phyloP scores from a whole-genome alignment of 2,797 vertebrate species.

The Trematomus bernacchii region DNA sequence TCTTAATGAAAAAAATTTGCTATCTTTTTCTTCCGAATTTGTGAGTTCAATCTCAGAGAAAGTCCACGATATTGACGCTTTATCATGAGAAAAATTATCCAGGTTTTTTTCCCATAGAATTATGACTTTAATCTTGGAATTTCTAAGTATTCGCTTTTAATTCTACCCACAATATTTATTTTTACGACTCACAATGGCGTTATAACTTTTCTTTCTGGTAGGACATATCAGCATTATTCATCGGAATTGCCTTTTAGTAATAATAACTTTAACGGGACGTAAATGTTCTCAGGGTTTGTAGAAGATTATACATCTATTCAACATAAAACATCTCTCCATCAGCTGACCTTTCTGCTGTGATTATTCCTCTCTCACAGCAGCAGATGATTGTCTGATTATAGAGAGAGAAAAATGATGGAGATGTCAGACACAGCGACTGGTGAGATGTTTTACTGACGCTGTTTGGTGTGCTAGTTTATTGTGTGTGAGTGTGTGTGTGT shows the following conservation, averaged over 20 bases:
- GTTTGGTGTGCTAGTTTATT: background rate
- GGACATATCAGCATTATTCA: background rate
- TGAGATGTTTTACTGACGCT: background rate
- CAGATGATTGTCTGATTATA: constrained; percentile 14
- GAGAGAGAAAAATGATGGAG: background rate
- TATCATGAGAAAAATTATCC: too few species aligned
- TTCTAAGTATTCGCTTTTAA: too few species aligned
- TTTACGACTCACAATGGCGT: too few species aligned
- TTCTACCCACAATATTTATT: too few species aligned
- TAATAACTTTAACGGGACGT: background rate
- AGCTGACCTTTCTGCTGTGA: constrained; percentile 47
- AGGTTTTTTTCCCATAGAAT: too few species aligned
- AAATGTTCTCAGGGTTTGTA: background rate
- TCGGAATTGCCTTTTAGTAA: background rate
- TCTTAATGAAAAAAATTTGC: too few species aligned
- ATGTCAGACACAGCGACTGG: background rate
- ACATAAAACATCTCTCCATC: background rate
- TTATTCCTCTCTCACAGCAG: constrained; percentile 34
- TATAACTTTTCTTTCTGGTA: too few species aligned
- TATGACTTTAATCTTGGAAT: too few species aligned
- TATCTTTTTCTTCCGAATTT: background rate
- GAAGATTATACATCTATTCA: background rate
- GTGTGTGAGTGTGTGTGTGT: background rate
- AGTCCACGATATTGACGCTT: too few species aligned
- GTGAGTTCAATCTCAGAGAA: too few species aligned